Conservation (phyloP, 2,888 invertebrate species). For the Lycaena phlaeas region DNA sequence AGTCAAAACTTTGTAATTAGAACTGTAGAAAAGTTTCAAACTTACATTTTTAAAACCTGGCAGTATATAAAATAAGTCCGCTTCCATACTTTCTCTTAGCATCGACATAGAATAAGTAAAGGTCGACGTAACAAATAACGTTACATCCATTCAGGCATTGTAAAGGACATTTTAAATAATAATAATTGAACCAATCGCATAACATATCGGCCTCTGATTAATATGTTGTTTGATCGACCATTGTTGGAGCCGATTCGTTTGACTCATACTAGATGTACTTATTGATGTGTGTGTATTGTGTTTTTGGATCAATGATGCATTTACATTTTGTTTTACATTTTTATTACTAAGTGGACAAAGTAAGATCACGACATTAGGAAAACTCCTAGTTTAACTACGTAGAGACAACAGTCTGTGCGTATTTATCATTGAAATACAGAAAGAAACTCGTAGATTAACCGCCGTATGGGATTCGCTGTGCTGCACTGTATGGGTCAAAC, state of each 20-base stretch:
- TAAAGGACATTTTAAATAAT: slow-evolving; percentile 61
- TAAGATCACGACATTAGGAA: no score
- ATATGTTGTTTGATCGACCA: slow-evolving; percentile 34
- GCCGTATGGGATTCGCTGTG: no score
- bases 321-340: neutral
- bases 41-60: no score
- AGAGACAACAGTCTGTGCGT: no score
- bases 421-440: no score
- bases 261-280: slow-evolving; percentile 23
- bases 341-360: no score
- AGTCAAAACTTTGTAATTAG: no score
- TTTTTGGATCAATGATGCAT: slow-evolving; percentile 12
- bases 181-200: slow-evolving; percentile 63
- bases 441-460: no score
- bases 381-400: no score
- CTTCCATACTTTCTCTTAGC: slow-evolving; percentile 31
- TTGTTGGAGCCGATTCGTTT: slow-evolving; percentile 31
- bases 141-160: slow-evolving; percentile 62
- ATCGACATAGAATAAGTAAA: slow-evolving; percentile 54
- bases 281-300: slow-evolving; percentile 18
- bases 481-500: no score
- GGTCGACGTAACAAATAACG: slow-evolving; percentile 57
- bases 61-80: no score
- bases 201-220: slow-evolving; percentile 41
- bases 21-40: no score